Evolutionary conservation across 2,888 invertebrate species (phyloP).

Genomic region (Chromoteleia sp.): DNA sequence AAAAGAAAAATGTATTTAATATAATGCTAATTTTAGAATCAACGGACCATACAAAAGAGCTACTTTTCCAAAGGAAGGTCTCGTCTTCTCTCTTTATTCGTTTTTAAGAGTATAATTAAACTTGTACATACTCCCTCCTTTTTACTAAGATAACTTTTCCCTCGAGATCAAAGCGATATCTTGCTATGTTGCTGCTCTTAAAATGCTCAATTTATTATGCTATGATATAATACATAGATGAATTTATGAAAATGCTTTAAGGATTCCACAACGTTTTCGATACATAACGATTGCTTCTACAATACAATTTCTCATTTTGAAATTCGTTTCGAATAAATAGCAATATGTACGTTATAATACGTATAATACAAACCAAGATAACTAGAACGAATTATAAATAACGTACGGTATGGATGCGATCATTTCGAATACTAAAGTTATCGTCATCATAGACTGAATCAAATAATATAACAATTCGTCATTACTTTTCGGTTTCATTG

Average conservation of each 20-base stretch:
- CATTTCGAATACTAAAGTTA: too few relatives aligned
- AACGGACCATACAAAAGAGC: slow-evolving; percentile 8
- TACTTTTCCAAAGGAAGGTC: slow-evolving; percentile 16
- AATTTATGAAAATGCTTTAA: not conserved
- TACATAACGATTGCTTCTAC: not conserved
- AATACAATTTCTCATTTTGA: too few relatives aligned
- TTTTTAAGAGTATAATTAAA: slow-evolving; percentile 47
- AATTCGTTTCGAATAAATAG: too few relatives aligned
- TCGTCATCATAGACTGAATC: too few relatives aligned
- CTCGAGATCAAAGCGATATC: slow-evolving; percentile 72
- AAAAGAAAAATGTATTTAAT: not conserved
- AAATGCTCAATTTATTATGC: slow-evolving; percentile 15
- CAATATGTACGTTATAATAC: too few relatives aligned
- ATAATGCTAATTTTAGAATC: slow-evolving; percentile 14
- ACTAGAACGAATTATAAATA: too few relatives aligned
- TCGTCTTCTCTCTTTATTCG: slow-evolving; percentile 15
- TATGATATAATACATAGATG: slow-evolving; percentile 4
- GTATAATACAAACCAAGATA: too few relatives aligned
- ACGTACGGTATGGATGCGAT: too few relatives aligned
- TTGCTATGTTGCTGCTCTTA: slow-evolving; percentile 14
- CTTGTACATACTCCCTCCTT: slow-evolving; percentile 23
- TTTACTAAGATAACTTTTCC: slow-evolving; percentile 51
- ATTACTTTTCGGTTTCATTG: not conserved
- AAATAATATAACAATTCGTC: too few relatives aligned
- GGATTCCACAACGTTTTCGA: not conserved